Evolutionary conservation across 2,797 vertebrate genomes (phyloP).

Genomic region (Cuculus canorus): DNA sequence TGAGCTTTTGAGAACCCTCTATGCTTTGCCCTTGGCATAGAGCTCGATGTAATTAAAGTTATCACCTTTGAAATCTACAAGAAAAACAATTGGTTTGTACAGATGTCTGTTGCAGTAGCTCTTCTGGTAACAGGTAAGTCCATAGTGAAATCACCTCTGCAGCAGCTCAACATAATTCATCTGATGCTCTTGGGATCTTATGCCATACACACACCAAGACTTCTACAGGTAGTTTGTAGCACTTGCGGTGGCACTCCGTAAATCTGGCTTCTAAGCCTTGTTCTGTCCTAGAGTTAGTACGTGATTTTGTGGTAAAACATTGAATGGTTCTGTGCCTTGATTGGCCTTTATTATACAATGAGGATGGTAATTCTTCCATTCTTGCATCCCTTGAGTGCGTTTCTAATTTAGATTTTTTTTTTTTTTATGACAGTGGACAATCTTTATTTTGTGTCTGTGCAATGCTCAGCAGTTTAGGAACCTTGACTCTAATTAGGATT

Average conservation of each 20-base stretch:
- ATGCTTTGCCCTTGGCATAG: not conserved
- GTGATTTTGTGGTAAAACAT: constrained; percentile 2
- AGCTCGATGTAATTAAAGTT: not conserved
- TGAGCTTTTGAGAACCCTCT: not conserved
- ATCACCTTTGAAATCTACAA: not conserved
- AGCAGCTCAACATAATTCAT: not conserved
- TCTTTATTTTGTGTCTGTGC: not conserved
- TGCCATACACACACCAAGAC: not conserved
- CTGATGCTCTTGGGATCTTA: not conserved
- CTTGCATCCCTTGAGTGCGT: not conserved
- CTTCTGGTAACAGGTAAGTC: not conserved
- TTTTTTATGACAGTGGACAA: not conserved
- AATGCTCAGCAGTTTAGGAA: not conserved
- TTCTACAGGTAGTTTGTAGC: not conserved
- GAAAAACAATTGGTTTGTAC: not conserved
- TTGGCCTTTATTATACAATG: not conserved
- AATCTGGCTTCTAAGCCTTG: not conserved
- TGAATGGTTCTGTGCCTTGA: not conserved
- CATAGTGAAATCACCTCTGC: not conserved
- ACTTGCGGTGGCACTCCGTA: not conserved
- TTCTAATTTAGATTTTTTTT: not conserved
- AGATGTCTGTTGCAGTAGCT: not conserved
- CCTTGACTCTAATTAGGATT: not conserved
- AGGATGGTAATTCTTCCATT: not conserved
- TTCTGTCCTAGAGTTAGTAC: not conserved